Conservation (phyloP, 2,888 invertebrate species). For the Thecophora atra region DNA sequence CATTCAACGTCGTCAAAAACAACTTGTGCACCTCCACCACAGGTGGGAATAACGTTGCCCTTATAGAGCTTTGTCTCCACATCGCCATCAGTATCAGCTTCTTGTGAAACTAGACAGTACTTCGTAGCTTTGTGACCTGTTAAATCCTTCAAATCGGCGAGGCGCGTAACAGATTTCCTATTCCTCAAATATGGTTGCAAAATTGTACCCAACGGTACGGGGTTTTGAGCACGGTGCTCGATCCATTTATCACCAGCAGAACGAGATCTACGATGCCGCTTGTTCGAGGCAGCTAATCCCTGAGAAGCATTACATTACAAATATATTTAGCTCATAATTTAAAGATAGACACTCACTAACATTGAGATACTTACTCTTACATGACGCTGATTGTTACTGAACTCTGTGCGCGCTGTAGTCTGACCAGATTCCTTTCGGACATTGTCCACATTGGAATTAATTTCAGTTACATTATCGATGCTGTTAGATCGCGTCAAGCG, state of each 20-base stretch:
- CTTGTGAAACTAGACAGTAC: conserved; percentile 93
- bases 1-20: conserved; percentile 95
- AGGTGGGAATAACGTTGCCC: conserved; percentile 93
- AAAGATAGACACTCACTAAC: too few relatives aligned
- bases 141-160: conserved; percentile 82
- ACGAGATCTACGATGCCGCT: conserved; percentile 80
- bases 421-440: conserved; percentile 48
- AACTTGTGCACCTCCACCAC: conserved; percentile 94
- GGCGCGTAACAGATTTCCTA: conserved; percentile 83
- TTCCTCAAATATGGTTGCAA: conserved; percentile 85
- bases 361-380: conserved; percentile 45
- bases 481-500: conserved; percentile 57
- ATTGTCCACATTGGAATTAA: conserved; percentile 44
- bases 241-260: conserved; percentile 85
- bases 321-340: too few relatives aligned
- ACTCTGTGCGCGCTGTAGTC: conserved; percentile 52
- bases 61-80: conserved; percentile 93
- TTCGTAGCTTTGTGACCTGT: conserved; percentile 78
- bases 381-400: conserved; percentile 55
- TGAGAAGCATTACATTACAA: conserved; percentile 50
- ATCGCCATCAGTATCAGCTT: conserved; percentile 90
- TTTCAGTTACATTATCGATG: conserved; percentile 58
- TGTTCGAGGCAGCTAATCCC: conserved; percentile 76
- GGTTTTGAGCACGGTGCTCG: conserved; percentile 84
- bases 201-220: conserved; percentile 88